phyloP scores from a whole-genome alignment of 2,797 vertebrate genomes.

The Melanotaenia boesemani region DNA sequence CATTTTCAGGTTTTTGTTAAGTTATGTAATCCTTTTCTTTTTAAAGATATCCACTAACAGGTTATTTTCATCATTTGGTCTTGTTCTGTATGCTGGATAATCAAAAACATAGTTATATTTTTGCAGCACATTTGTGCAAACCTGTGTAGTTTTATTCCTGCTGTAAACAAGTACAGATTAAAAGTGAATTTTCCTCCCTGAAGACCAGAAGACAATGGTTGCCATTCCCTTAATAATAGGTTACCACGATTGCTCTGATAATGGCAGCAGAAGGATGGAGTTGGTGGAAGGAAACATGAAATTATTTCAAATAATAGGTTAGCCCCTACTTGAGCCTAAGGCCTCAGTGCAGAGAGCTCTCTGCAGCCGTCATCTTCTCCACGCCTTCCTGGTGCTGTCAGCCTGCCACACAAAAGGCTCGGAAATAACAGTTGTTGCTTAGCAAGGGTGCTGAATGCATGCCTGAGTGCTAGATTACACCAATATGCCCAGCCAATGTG shows the following conservation, averaged over 20 bases:
- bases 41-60: neutral
- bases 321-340: slow-evolving; percentile 52
- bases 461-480: slow-evolving; percentile 30
- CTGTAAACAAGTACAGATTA: slow-evolving; percentile 46
- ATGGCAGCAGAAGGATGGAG: slow-evolving; percentile 48
- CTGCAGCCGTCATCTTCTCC: slow-evolving; percentile 51
- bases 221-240: slow-evolving; percentile 53
- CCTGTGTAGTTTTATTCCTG: slow-evolving; percentile 17
- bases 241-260: slow-evolving; percentile 59
- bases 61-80: neutral
- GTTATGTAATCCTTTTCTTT: neutral
- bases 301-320: slow-evolving; percentile 75
- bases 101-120: neutral
- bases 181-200: slow-evolving; percentile 33
- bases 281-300: slow-evolving; percentile 65
- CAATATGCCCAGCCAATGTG: slow-evolving; percentile 24
- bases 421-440: slow-evolving; percentile 56
- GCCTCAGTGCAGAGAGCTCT: slow-evolving; percentile 38
- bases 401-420: slow-evolving; percentile 49
- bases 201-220: slow-evolving; percentile 55
- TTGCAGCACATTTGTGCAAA: slow-evolving; percentile 13
- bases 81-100: neutral
- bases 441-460: slow-evolving; percentile 49
- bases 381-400: slow-evolving; percentile 47
- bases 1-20: slow-evolving; percentile 26